These are phyloP conservation scores for Leucosticte australis DNA, from an alignment of 2,113 vertebrate genomes.

Conservation along the genomic window DNA sequence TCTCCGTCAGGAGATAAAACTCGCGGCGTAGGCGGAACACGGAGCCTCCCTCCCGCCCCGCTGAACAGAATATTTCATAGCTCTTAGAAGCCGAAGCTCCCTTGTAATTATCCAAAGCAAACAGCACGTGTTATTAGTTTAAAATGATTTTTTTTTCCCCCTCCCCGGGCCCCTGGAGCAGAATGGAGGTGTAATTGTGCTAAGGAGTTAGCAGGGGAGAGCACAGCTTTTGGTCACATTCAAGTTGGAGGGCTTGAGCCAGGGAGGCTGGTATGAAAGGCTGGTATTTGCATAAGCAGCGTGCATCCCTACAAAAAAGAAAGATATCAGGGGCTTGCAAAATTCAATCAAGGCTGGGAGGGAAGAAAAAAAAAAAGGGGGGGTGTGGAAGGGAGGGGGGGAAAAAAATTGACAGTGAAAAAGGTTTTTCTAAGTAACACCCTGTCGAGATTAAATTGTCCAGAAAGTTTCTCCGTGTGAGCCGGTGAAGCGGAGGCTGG, in stretches of 20 bases:
- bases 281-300: constrained; percentile 87
- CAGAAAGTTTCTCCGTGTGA: constrained; percentile 80
- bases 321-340: constrained; percentile 76
- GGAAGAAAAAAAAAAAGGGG: constrained; percentile 54
- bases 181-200: constrained; percentile 67
- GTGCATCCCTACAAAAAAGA: constrained; percentile 79
- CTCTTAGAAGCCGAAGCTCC: constrained; percentile 56
- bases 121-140: constrained; percentile 71
- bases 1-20: constrained; percentile 44
- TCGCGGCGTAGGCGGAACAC: constrained; percentile 24
- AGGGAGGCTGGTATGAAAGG: constrained; percentile 78
- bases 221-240: constrained; percentile 77
- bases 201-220: constrained; percentile 69
- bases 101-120: constrained; percentile 74
- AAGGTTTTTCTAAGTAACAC: constrained; percentile 75
- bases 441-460: constrained; percentile 86
- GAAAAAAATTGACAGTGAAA: constrained; percentile 54
- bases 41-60: constrained; percentile 7
- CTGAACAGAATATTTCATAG: constrained; percentile 58
- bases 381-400: neutral
- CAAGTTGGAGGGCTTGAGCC: constrained; percentile 77
- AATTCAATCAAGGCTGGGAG: constrained; percentile 67
- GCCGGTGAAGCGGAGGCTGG: constrained; percentile 78
- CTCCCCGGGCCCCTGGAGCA: constrained; percentile 57
- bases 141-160: constrained; percentile 57